Evolutionary conservation across 2,797 vertebrate species (phyloP), one percentile per base, ranked within the genome.

Genomic region (Sarcoramphus papa): DNA sequence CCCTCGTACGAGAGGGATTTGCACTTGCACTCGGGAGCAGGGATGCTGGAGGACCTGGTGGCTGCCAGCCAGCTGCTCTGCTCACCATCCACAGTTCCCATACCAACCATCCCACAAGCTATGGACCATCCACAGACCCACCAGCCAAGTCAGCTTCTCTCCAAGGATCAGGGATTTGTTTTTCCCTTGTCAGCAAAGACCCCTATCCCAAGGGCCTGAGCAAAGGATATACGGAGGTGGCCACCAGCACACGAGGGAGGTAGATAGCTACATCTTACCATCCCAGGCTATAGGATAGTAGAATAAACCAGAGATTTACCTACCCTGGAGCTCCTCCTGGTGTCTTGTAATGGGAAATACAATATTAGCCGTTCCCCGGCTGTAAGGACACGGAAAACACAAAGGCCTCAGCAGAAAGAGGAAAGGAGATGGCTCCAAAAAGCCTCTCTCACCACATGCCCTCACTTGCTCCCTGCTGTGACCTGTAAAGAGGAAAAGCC

Each of bases 291-390:
- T 2, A 20, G 25, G 10, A 18, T 0, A 14, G 10, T 2, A 31
- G 48, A 56, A 59, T 4, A 33, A 70, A 33, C 1, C 8, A 2
- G 68, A 23, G 6, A 3, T 85, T 90, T 74, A 17, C 41, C 76
- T 65, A 10, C 88, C 69, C 73, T 95, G 81, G 72, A 92, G 96
- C 96, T 94, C 96, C 96, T 81, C 87, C 95, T 95, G 73, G 51
- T 95, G 96, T 68, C 65, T 35, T 28, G 1, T 17, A 30, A 0
- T 1, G 20, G 62, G 41, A 93, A 85, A 75, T 18, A 64, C 82
- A 78, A 0, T 1, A 12, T 10, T 3, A 28, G 53, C 22, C 0
- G 31, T 0, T 22, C 10, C 25, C 7, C 56, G 10, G 37, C 35
- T 13, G 0, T 0, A 37, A 33, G 19, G 8, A 15, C 20, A 8